These are phyloP conservation scores for Mesorhabditis sp. DNA, from an alignment of 2,888 invertebrate species.

Conservation along the genomic window DNA sequence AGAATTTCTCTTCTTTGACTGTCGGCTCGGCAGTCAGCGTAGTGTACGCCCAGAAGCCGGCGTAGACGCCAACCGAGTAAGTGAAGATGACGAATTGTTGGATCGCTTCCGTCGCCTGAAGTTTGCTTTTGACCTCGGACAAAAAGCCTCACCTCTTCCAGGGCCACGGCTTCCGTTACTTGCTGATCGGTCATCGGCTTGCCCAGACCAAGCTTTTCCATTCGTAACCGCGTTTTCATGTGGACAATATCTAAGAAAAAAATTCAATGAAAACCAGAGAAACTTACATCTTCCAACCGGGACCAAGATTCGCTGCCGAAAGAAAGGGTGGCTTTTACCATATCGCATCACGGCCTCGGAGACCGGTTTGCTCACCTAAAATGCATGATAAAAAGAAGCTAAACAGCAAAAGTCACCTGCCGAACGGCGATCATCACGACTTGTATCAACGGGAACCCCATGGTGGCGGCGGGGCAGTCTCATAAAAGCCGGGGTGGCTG, in stretches of 20 bases:
- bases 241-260: conserved; percentile 36
- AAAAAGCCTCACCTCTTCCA: conserved; percentile 44
- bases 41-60: conserved; percentile 46
- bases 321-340: conserved; percentile 50
- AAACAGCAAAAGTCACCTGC: conserved; percentile 28
- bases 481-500: too few relatives aligned
- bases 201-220: conserved; percentile 51
- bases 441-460: conserved; percentile 56
- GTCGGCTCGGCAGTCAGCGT: conserved; percentile 38
- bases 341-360: conserved; percentile 46
- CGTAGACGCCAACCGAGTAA: conserved; percentile 51
- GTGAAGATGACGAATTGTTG: conserved; percentile 53
- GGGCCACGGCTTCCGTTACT: conserved; percentile 48
- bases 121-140: neutral
- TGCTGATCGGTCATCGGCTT: conserved; percentile 33
- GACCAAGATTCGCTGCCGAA: conserved; percentile 44
- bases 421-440: conserved; percentile 54
- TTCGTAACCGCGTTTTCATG: conserved; percentile 45
- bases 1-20: conserved; percentile 30
- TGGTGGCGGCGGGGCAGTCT: conserved; percentile 15
- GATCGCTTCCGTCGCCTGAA: conserved; percentile 53
- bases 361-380: conserved; percentile 50
- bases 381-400: conserved; percentile 7
- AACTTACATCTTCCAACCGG: conserved; percentile 44
- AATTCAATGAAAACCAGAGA: neutral